These are phyloP conservation scores for Pogoniulus pusillus DNA, from an alignment of 2,797 vertebrate genomes.

Conservation along the genomic window DNA sequence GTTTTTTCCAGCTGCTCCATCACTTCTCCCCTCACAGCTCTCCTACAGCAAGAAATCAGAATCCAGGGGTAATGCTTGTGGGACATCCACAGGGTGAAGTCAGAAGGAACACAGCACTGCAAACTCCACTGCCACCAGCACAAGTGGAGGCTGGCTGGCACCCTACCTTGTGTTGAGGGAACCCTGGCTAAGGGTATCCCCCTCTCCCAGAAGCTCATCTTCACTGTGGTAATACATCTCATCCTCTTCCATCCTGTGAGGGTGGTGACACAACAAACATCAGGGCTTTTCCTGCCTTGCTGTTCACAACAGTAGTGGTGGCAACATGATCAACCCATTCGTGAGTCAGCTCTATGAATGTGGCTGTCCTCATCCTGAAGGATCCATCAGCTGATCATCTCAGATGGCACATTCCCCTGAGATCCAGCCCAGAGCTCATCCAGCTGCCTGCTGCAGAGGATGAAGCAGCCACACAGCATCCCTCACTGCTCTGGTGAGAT, in stretches of 20 bases:
- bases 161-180: conserved; percentile 41
- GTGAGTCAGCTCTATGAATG: neutral
- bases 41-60: neutral
- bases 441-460: rapidly evolving
- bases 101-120: conserved; percentile 1
- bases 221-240: conserved; percentile 54
- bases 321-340: neutral
- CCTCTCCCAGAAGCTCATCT: conserved; percentile 55
- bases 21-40: neutral
- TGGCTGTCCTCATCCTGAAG: neutral
- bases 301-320: rapidly evolving
- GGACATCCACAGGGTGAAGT: neutral
- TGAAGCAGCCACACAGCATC: rapidly evolving
- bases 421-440: neutral
- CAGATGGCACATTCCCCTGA: neutral
- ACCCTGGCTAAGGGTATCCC: conserved; percentile 58
- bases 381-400: neutral
- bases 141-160: neutral
- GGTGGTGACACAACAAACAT: neutral
- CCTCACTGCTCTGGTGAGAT: neutral
- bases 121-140: neutral
- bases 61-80: neutral
- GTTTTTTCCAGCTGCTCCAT: neutral
- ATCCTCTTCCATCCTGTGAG: conserved; percentile 35
- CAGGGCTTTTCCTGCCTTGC: neutral